phyloP scores from a whole-genome alignment of 1,140 invertebrate species.

The Formica exsecta region DNA sequence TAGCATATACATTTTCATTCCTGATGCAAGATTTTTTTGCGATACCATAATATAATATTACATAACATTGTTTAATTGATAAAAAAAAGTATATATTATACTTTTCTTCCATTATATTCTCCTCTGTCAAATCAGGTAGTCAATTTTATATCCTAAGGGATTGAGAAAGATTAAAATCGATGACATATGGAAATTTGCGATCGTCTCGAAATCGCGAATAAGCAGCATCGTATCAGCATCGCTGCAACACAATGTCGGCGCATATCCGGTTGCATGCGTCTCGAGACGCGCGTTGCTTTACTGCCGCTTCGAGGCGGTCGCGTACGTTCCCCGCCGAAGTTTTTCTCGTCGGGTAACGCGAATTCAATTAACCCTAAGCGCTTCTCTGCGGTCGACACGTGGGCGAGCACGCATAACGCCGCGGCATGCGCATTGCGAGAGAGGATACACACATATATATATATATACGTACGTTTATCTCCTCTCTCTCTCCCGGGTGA shows the following conservation, averaged over 20 bases:
- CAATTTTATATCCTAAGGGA: background rate
- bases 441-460: constrained; percentile 29
- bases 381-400: constrained; percentile 77
- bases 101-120: background rate
- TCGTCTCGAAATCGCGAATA: background rate
- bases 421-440: constrained; percentile 38
- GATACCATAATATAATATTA: too few species aligned
- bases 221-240: background rate
- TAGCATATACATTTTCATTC: background rate
- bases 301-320: constrained; percentile 32
- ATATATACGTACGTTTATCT: background rate
- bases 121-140: background rate
- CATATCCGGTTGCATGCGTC: constrained; percentile 32
- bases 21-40: background rate
- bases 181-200: background rate
- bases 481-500: background rate
- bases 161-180: background rate
- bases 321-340: constrained; percentile 51
- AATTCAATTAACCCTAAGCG: constrained; percentile 78
- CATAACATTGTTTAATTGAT: too few species aligned
- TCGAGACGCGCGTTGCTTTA: constrained; percentile 29
- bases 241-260: constrained; percentile 1
- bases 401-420: constrained; percentile 67
- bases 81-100: background rate
- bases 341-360: constrained; percentile 65